Evolutionary conservation across 2,888 invertebrate species (phyloP).

Genomic region (Acronicta leporina): DNA sequence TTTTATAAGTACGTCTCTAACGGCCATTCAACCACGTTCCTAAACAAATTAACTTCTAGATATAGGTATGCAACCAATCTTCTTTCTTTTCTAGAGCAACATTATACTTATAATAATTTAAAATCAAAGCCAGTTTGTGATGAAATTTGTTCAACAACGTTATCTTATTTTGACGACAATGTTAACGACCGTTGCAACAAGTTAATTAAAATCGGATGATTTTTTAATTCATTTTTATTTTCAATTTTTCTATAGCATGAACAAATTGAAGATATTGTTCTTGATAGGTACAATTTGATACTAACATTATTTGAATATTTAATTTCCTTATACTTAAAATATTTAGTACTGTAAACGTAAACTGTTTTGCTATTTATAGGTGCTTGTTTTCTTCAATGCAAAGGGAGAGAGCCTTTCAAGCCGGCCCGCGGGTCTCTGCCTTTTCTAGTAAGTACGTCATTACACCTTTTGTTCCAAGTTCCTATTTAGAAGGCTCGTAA

Average conservation of each 20-base stretch:
- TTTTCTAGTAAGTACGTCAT: constrained; percentile 70
- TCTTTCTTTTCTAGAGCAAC: not conserved
- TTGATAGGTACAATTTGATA: constrained; percentile 60
- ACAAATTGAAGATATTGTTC: constrained; percentile 63
- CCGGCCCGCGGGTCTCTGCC: constrained; percentile 67
- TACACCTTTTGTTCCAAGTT: too few species aligned
- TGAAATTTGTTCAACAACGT: constrained; percentile 21
- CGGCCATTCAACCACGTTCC: too few species aligned
- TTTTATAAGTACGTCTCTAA: too few species aligned
- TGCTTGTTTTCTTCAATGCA: constrained; percentile 51
- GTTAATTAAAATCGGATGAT: constrained; percentile 45
- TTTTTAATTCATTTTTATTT: constrained; percentile 38
- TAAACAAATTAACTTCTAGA: not conserved
- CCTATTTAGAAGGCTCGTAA: too few species aligned
- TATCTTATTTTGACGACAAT: constrained; percentile 49
- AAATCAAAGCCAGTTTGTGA: constrained; percentile 16
- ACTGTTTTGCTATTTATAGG: constrained; percentile 46
- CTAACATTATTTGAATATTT: constrained; percentile 11
- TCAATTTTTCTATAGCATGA: constrained; percentile 56
- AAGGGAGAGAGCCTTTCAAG: constrained; percentile 70
- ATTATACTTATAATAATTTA: constrained; percentile 2
- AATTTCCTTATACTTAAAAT: constrained; percentile 9
- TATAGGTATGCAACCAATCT: not conserved
- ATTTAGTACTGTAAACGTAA: not conserved
- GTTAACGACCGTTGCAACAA: constrained; percentile 51